Base-by-base conservation (phyloP, 2,888 invertebrate species). In the Metallyticus violacea region DNA sequence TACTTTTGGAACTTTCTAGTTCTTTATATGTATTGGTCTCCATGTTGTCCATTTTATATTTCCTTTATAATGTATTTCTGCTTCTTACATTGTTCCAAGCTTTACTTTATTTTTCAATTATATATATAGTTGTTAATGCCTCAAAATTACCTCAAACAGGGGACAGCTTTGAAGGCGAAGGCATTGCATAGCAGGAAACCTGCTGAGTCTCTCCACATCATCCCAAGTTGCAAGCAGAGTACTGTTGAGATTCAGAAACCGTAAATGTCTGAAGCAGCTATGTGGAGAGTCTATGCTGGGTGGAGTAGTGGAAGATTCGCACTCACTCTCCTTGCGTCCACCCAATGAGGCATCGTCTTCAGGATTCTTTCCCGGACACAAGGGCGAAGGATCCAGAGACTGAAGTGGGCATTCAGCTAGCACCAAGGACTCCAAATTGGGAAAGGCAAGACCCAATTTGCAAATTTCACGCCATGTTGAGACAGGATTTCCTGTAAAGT, bases 401-500 rank as follows among this genome's bases (percentile, higher is more conserved):
- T 92, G 91, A 88, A 98, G 94, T 40, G 97, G 96, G 91, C 97
- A 97, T 89, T 97, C 97, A 85, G 97, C 97, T 85, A 98, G 93
- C 85, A 98, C 95, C 88, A 99, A 92, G 2, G 96, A 95, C 91
- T 98, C 96, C 89, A 99, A 92, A 90, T 95, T 95, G 0, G 98
- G 98, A 91, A 98, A 98, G 6, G 96, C 95, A 90, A 95, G 94
- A 1, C 98, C 98, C 86, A 99, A 92, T 90, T 97, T 96, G 76
- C 95, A 94, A 85, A 98, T 94, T 91, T 98, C 97, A 88, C 93
- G 93, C 98, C 98, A 98, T 89, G 94, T 94, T 89, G 95, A 94
- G n/a, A 98, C 94, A 0, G 95, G 96, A 92, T 98, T 98, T 76
- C 97, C 97, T 88, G 96, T 97, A 90, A 98, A 97, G 91, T 97